A percentile compares a stretch with the other conserved stretches of the same genome.
Evolutionary conservation across 1,140 invertebrate genomes (phyloP).

Genomic region (Homalodisca vitripennis): DNA sequence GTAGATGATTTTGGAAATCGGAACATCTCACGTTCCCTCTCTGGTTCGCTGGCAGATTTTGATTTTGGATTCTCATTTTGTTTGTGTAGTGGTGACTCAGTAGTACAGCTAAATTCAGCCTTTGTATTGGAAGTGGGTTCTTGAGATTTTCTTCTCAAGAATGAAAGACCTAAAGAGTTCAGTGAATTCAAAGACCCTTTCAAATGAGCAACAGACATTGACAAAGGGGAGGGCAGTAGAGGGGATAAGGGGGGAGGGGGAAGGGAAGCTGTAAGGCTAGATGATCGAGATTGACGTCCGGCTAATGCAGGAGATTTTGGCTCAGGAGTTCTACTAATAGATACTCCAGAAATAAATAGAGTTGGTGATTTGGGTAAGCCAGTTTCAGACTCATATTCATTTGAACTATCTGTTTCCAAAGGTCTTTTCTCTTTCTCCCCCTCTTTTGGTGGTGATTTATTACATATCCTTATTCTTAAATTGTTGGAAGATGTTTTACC

Average conservation of each 20-base stretch:
- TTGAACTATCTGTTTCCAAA: conserved; percentile 54
- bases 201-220: conserved; percentile 24
- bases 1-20: conserved; percentile 59
- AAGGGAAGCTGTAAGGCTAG: conserved; percentile 51
- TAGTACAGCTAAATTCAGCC: conserved; percentile 7
- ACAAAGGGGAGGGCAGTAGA: conserved; percentile 28
- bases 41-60: conserved; percentile 52
- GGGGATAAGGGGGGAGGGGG: conserved; percentile 46
- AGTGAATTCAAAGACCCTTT: conserved; percentile 15
- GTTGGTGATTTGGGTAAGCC: conserved; percentile 60
- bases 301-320: conserved; percentile 49
- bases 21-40: conserved; percentile 55
- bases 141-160: conserved; percentile 21
- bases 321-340: conserved; percentile 57
- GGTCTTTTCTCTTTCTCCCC: conserved; percentile 14
- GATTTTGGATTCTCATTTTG: conserved; percentile 47
- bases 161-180: conserved; percentile 25
- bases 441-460: conserved; percentile 24
- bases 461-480: conserved; percentile 29
- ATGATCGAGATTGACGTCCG: conserved; percentile 51
- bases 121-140: conserved; percentile 3
- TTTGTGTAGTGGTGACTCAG: neutral
- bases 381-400: conserved; percentile 58
- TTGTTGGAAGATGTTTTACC: conserved; percentile 33
- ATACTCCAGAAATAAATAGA: conserved; percentile 60